Conservation (phyloP, 2,113 vertebrate species). For the Saguinus imperator region DNA sequence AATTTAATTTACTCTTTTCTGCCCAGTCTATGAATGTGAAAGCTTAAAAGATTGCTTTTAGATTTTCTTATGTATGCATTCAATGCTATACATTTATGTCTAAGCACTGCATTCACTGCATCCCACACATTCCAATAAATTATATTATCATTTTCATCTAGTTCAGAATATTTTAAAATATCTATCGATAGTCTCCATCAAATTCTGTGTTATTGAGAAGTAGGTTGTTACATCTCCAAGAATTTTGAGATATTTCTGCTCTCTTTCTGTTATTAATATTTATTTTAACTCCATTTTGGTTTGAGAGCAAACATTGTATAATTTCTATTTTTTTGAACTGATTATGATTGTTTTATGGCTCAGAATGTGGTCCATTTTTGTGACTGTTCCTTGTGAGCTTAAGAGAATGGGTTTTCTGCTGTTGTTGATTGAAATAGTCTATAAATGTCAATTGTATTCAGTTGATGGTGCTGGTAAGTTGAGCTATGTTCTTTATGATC, state of each 20-base stretch:
- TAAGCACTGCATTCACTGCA: not conserved
- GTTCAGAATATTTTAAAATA: not conserved
- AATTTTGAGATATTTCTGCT: not conserved
- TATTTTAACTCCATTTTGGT: not conserved
- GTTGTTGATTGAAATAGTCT: not conserved
- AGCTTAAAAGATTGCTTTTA: not conserved
- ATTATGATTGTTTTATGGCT: not conserved
- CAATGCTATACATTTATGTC: not conserved
- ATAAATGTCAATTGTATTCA: not conserved
- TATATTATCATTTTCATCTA: not conserved
- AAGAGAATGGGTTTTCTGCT: not conserved
- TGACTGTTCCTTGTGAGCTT: not conserved
- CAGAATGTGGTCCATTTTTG: not conserved
- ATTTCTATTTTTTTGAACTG: not conserved
- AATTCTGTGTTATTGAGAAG: not conserved
- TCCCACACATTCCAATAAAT: not conserved
- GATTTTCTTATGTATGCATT: not conserved
- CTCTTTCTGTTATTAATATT: not conserved
- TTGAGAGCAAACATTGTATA: not conserved
- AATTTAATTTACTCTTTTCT: not conserved
- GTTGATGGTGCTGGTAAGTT: not conserved
- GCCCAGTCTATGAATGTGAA: not conserved
- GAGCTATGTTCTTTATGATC: not conserved
- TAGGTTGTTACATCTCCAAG: not conserved
- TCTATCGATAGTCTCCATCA: not conserved